Conservation (phyloP, 2,888 invertebrate genomes). For the Melieria omissa region DNA sequence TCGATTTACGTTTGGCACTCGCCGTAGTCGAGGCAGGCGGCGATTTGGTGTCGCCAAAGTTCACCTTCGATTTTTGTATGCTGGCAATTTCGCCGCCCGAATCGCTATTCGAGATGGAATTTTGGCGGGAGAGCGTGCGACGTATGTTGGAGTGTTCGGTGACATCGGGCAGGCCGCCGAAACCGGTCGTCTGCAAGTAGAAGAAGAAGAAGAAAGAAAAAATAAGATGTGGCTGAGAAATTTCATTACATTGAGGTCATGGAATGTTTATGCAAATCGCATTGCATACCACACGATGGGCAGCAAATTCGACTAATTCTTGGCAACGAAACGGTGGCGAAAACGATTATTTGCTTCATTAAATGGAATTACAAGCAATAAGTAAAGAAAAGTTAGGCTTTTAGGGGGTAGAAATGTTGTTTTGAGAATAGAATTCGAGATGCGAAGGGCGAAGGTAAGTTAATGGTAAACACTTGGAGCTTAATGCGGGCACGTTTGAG, state of each 20-base stretch:
- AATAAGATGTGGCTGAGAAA: neutral
- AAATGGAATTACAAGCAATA: no score
- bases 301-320: neutral
- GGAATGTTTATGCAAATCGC: neutral
- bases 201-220: slow-evolving; percentile 16
- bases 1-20: slow-evolving; percentile 52
- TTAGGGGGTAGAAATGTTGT: no score
- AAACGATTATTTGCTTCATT: no score
- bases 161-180: slow-evolving; percentile 66
- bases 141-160: slow-evolving; percentile 67
- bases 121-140: slow-evolving; percentile 64
- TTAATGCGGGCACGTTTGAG: no score
- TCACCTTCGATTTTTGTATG: slow-evolving; percentile 65
- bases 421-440: no score
- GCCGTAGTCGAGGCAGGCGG: slow-evolving; percentile 39
- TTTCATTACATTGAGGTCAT: no score
- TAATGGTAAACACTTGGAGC: no score
- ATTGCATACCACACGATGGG: neutral
- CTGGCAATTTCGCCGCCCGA: slow-evolving; percentile 65
- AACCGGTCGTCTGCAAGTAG: slow-evolving; percentile 64
- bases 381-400: no score
- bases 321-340: no score
- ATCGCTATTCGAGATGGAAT: slow-evolving; percentile 65
- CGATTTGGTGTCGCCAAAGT: slow-evolving; percentile 54
- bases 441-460: no score